Base-by-base conservation (phyloP, 2,888 invertebrate species). In the Hypercompe scribonia region DNA sequence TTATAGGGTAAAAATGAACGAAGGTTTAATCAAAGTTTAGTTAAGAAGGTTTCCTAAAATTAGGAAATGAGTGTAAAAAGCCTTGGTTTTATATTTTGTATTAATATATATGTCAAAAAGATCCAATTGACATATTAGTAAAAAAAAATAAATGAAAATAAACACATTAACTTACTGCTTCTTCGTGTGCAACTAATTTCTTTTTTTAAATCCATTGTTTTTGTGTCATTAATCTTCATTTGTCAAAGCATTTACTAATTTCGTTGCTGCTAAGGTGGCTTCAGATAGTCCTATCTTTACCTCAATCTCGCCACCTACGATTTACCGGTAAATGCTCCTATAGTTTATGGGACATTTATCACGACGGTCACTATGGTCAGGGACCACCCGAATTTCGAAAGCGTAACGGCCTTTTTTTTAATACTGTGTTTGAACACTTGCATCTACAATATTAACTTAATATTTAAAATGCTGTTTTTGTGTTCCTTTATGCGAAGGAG, bases 211-310 rank as follows among this genome's bases (percentile, higher is more conserved):
- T 18, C 58, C 64, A 78, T 85, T 84, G 75, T 81, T 83, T 84
- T 80, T 72, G 71, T 75, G 69, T 82, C 71, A 91, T 93, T 88
- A 88, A 91, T 93, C 91, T 91, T 78, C 71, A 89, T 90, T 86
- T 91, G 92, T 93, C 93, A 92, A 90, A 92, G 88, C 89, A 87
- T 81, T 78, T 73, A 76, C 82, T 86, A 86, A 89, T 89, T 89
- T 87, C 11, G 78, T 82, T 84, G 67, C 76, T 79, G 69, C 67
- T 39, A 64, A 69, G 75, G 73, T 83, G 87, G 87, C 88, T 88
- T 84, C 81, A 86, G 81, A 84, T 73, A 71, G 70, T 64, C 76
- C 46, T 91, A 92, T 92, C 92, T 88, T 72, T 68, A 66, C 68
- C 36, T 36, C 36, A 70, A 90, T 88, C 90, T 89, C 78, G 87